phyloP scores from a whole-genome alignment of 2,888 invertebrate species.

The Ennomos erosarius region DNA sequence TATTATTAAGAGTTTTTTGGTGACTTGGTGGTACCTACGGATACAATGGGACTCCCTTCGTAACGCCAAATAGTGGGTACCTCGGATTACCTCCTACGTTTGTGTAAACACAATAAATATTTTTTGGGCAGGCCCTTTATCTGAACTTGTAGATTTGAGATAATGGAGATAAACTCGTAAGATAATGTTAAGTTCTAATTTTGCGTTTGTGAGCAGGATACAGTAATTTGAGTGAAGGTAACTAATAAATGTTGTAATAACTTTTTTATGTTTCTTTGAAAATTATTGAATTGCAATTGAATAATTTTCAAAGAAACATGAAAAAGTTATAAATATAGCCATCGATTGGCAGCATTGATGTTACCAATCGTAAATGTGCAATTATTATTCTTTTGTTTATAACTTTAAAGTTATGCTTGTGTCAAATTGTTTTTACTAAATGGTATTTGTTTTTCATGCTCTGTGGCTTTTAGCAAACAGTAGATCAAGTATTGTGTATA shows the following conservation, averaged over 20 bases:
- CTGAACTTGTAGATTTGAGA: conserved; percentile 57
- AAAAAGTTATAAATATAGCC: too few species aligned
- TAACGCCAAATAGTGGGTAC: conserved; percentile 65
- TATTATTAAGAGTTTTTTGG: conserved; percentile 72
- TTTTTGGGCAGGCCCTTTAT: conserved; percentile 72
- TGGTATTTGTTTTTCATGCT: too few species aligned
- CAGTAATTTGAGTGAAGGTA: conserved; percentile 34
- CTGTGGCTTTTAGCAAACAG: too few species aligned
- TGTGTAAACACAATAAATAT: conserved; percentile 84
- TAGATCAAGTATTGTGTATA: too few species aligned
- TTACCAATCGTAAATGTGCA: too few species aligned
- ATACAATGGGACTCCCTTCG: conserved; percentile 60
- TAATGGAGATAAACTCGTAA: conserved; percentile 43
- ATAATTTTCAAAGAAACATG: too few species aligned
- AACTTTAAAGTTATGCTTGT: too few species aligned
- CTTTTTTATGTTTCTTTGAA: conserved; percentile 16
- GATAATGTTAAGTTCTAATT: conserved; percentile 35
- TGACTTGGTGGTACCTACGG: conserved; percentile 33
- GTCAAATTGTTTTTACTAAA: too few species aligned
- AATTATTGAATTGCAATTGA: neutral
- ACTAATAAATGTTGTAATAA: conserved; percentile 23
- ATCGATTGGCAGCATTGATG: too few species aligned
- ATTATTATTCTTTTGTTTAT: too few species aligned
- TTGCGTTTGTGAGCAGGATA: conserved; percentile 24
- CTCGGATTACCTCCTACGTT: conserved; percentile 84